A percentile compares a stretch with the other conserved stretches of the same genome.
phyloP scores from a whole-genome alignment of 2,888 invertebrate species.

The Cephonodes hylas region DNA sequence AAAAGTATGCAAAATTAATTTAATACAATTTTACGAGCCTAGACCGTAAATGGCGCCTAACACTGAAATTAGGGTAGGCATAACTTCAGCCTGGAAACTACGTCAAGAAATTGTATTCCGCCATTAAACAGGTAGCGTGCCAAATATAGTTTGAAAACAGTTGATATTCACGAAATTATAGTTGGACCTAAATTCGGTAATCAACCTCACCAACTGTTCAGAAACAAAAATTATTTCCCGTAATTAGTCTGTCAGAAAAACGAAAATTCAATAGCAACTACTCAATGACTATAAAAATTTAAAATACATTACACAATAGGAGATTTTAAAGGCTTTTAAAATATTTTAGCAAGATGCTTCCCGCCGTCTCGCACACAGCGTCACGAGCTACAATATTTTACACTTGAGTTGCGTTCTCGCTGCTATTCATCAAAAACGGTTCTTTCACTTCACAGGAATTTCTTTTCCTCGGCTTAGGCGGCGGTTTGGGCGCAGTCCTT shows the following conservation, averaged over 20 bases:
- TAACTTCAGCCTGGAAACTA: constrained; percentile 1
- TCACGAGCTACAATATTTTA: constrained; percentile 52
- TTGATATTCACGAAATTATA: neutral
- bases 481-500: constrained; percentile 87
- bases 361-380: neutral
- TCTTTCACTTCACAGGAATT: constrained; percentile 83
- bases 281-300: neutral
- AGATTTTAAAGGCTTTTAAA: neutral
- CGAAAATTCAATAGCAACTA: neutral
- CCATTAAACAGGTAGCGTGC: neutral
- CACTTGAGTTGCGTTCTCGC: constrained; percentile 93
- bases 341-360: neutral
- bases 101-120: neutral
- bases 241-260: no score
- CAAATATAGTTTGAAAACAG: neutral
- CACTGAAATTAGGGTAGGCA: neutral
- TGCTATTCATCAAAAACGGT: constrained; percentile 89
- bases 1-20: neutral
- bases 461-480: constrained; percentile 89
- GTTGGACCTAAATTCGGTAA: neutral
- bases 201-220: neutral
- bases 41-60: neutral
- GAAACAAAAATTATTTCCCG: no score
- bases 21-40: neutral
- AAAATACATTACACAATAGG: neutral